Evolutionary conservation across 2,797 vertebrate genomes (phyloP).

Genomic region (Xenentodon cancila): DNA sequence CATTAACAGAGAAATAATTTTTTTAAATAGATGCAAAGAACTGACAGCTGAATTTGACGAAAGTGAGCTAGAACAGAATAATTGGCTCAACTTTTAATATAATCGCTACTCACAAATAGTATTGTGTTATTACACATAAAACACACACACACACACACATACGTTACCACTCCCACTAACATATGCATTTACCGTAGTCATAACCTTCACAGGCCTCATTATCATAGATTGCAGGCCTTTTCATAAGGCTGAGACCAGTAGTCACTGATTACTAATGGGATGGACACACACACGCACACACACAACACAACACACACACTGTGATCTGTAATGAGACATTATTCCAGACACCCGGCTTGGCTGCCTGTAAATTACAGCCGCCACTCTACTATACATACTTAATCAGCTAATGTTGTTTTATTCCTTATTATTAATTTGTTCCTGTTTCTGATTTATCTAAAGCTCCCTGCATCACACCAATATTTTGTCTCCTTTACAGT

Average conservation of each 20-base stretch:
- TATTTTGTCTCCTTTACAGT: constrained; percentile 80
- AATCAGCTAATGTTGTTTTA: constrained; percentile 89
- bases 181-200: constrained; percentile 83
- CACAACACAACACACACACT: constrained; percentile 31
- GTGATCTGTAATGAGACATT: constrained; percentile 81
- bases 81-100: constrained; percentile 39
- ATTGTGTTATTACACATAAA: constrained; percentile 52
- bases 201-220: constrained; percentile 85
- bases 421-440: constrained; percentile 84
- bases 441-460: constrained; percentile 80
- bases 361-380: constrained; percentile 82
- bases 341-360: constrained; percentile 80
- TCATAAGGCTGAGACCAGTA: constrained; percentile 81
- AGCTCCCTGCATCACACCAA: constrained; percentile 73
- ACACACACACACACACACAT: constrained; percentile 5
- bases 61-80: neutral
- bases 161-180: constrained; percentile 70
- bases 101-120: constrained; percentile 61
- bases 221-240: constrained; percentile 84
- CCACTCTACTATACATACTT: constrained; percentile 82
- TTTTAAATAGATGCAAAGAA: neutral
- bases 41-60: neutral
- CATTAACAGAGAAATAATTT: neutral
- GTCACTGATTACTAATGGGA: constrained; percentile 80
- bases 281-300: constrained; percentile 48